Base-by-base conservation (phyloP, 2,797 vertebrate species). In the Cetoscarus ocellatus region DNA sequence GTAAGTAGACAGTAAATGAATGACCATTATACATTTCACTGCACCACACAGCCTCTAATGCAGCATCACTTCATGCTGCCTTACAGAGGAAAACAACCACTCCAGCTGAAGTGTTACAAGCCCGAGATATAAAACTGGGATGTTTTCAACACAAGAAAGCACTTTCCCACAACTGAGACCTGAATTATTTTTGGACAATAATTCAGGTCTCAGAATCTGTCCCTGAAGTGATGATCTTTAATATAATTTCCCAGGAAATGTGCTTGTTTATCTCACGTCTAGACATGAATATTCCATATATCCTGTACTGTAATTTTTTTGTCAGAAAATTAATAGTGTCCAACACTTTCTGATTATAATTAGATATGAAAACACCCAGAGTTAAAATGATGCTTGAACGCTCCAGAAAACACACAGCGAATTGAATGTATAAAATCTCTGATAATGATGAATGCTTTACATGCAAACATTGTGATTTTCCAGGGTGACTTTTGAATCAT, bases 1-100 rank as follows among this genome's bases (percentile, higher is more conserved):
- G 98, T 99, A 92, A 99, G 96, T 91, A 87, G 56, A 82, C 58
- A 42, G 67, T 61, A 51, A 75, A 57, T 53, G 34, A 71, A 75
- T 70, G 44, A 74, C 38, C 3, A 5, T 18, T 67, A 43, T 40
- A 38, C 55, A 51, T 60, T 55, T 63, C 48, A 57, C 57, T 61
- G 58, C 59, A 50, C 67, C 76, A 60, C 67, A 67, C 48, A 68
- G 59, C 49, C 68, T 27, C 55, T 10, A 45, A 71, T 64, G 49
- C 60, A 51, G 54, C 63, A 75, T 65, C 11, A 36, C 35, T 61
- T 49, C 61, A 61, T 54, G 8, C 67, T 61, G 34, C 59, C 34
- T 64, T 35, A 47, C 53, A 70, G 67, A 73, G 51, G 18, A 75
- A 38, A 58, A 17, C 39, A 54, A 13, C 38, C 43, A 8, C 18